Evolutionary conservation across 2,797 vertebrate genomes (phyloP), one percentile per base, ranked within the genome.

Genomic region (Pyrocephalus nanus): DNA sequence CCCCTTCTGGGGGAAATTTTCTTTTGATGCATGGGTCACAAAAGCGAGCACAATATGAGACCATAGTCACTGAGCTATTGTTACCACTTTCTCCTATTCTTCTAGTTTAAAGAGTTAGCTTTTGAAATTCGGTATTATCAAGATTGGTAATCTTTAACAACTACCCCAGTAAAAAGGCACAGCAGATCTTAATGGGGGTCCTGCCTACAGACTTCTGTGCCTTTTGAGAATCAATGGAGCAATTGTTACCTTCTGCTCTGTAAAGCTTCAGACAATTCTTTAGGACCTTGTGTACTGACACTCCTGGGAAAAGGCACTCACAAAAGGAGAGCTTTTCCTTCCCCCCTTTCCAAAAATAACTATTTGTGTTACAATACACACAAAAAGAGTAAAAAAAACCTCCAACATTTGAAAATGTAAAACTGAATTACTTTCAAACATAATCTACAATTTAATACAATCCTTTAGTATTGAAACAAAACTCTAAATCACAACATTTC

Each of bases 91-190:
- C 62, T 89, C 84, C 94, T 77, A 92, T 86, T 97, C 92, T 96
- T 94, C 87, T 69, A 53, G 87, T 96, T 96, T 89, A 90, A 96
- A 96, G 88, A 93, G 92, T 82, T 77, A 92, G 94, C 89, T 95
- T 98, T 97, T 98, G 97, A 98, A 98, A 98, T 96, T 82, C 93
- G 90, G 96, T 85, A 93, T 95, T 97, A 97, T 95, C 94, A 84
- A 96, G 95, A 92, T 15, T 92, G 93, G 95, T 97, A 97, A 97
- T 97, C 97, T 97, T 98, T 97, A 97, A 97, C 97, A 97, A 96
- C 93, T 70, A 92, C 64, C 90, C 84, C 64, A 96, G 80, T 95
- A 96, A 95, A 96, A 97, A 96, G 91, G 91, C 66, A 85, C 65
- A n/a, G 66, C 93, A 95, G 45, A 91, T 96, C 42, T 1, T 96